Percentiles rank a stretch among this genome's conserved stretches.
phyloP scores from a whole-genome alignment of 2,888 invertebrate species.

The Spodoptera littoralis region DNA sequence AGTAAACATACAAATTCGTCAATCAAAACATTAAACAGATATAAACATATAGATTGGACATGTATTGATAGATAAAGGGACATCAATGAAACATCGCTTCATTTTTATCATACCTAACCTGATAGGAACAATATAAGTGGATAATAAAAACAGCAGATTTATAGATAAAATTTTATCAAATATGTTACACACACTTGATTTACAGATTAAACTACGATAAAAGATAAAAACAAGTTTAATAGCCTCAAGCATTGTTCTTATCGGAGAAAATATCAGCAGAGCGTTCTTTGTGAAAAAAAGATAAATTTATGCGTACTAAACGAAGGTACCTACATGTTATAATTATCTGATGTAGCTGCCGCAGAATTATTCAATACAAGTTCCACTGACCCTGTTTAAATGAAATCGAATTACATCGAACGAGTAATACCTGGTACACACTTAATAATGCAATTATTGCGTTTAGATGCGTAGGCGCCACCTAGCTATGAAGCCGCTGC shows the following conservation, averaged over 20 bases:
- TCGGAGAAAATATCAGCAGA: constrained; percentile 40
- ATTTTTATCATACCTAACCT: constrained; percentile 66
- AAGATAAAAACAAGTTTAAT: constrained; percentile 81
- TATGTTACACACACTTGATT: constrained; percentile 72
- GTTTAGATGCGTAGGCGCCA: constrained; percentile 78
- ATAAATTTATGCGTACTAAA: constrained; percentile 20
- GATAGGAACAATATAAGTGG: constrained; percentile 66
- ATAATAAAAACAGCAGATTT: constrained; percentile 77
- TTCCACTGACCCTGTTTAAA: constrained; percentile 53
- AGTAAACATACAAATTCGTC: constrained; percentile 76
- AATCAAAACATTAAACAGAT: constrained; percentile 71
- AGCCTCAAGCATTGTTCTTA: constrained; percentile 70
- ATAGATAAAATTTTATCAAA: constrained; percentile 78
- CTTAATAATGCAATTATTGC: constrained; percentile 74
- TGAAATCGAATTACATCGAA: constrained; percentile 45
- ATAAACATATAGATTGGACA: constrained; percentile 61
- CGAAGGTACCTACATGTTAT: neutral
- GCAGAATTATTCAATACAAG: constrained; percentile 34
- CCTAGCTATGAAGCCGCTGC: constrained; percentile 73
- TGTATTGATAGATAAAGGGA: constrained; percentile 70
- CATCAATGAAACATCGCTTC: constrained; percentile 72
- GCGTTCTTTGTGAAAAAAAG: constrained; percentile 22
- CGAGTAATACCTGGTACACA: constrained; percentile 54
- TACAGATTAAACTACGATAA: constrained; percentile 79
- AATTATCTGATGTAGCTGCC: constrained; percentile 20